A percentile compares a stretch with the other conserved stretches of the same genome.
Conservation (phyloP, 2,113 vertebrate genomes). For the Lagopus leucura region DNA sequence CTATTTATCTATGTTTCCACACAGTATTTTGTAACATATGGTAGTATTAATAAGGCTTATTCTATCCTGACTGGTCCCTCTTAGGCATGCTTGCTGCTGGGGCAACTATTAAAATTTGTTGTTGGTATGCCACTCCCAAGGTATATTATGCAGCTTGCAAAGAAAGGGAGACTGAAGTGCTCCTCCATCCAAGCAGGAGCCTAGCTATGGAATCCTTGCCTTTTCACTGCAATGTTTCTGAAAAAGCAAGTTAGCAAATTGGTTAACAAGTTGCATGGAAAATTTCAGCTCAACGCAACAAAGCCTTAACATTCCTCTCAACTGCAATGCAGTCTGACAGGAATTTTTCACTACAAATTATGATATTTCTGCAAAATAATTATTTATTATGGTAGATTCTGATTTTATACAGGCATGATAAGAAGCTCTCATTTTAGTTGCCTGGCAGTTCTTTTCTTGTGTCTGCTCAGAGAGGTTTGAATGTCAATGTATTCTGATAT, state of each 20-base stretch:
- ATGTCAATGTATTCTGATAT: neutral
- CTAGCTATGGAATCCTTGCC: neutral
- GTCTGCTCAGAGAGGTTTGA: neutral
- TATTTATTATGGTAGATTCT: neutral
- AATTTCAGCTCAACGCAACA: neutral
- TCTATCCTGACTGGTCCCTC: neutral
- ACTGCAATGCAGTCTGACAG: neutral
- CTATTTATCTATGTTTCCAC: no score
- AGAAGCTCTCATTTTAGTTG: neutral
- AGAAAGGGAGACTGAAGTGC: rapidly evolving
- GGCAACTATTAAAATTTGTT: neutral
- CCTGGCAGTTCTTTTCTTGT: neutral
- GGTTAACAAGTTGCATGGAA: neutral
- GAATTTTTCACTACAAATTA: neutral
- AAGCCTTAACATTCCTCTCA: neutral
- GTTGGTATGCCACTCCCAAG: rapidly evolving
- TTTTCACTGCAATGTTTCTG: neutral
- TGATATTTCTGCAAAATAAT: neutral
- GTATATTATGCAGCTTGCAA: neutral
- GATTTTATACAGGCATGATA: neutral
- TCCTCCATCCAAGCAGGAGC: neutral
- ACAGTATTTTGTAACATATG: neutral
- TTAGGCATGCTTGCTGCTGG: neutral
- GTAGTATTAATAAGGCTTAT: neutral
- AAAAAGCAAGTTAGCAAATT: neutral